Evolutionary conservation across 2,888 invertebrate genomes (phyloP), one percentile per base, ranked within the genome.

Genomic region (Dione juno): DNA sequence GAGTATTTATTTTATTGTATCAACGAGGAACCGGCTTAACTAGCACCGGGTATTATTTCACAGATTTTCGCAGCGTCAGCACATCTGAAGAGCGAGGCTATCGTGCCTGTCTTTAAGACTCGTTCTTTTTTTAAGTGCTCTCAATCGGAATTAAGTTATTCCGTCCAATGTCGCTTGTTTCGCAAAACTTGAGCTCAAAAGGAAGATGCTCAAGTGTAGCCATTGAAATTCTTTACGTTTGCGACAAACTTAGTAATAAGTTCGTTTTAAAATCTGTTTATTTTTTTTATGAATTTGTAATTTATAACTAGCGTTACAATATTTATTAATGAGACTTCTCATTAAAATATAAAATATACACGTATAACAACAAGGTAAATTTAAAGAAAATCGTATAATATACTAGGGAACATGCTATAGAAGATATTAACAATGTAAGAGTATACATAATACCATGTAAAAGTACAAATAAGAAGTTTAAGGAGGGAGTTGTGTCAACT

Each of bases 1-100:
- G 80, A 84, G 80, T 82, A 84, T 86, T 88, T 88, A 89, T 90
- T 89, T 88, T 88, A 90, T 89, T 90, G 86, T 88, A 87, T 87
- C 87, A 89, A 86, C 86, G 81, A 81, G 81, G 78, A 82, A 82
- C 80, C 74, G 80, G 84, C 84, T 88, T 84, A 84, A 84, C 84
- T 81, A 82, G 83, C 82, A 78, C 81, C 77, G 80, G 81, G 85
- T 88, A 88, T 89, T 88, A 88, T 90, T 88, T 88, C 82, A 88
- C 85, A 87, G 88, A 90, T 88, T 89, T 87, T 83, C 84, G 83
- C 84, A 81, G 81, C 77, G 86, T 87, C 87, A 88, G 87, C 87
- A 85, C 84, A 84, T 86, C 82, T 84, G 79, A 81, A 82, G 84
- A 79, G 69, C 69, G 65, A 64, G 63, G 65, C 70, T 75, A 59